Conservation (phyloP, 1,140 invertebrate genomes). For the Colletes latitarsis region DNA sequence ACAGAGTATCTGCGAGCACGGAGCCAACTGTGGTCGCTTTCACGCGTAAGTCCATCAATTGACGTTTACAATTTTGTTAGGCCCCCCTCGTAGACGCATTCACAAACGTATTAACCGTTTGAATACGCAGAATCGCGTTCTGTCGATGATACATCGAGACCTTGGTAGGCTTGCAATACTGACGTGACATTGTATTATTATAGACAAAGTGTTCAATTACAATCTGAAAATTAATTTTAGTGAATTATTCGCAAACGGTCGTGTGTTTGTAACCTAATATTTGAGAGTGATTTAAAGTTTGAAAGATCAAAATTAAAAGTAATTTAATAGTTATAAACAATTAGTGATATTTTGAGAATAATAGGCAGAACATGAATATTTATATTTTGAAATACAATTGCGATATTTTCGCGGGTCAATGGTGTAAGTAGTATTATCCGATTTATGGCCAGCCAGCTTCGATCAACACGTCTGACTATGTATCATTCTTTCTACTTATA, state of each 20-base stretch:
- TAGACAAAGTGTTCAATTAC: too few species aligned
- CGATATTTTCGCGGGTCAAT: too few species aligned
- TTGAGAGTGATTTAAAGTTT: not conserved
- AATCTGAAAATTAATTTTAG: too few species aligned
- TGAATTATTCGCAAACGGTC: too few species aligned
- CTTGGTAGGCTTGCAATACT: constrained; percentile 1
- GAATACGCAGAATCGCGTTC: constrained; percentile 8
- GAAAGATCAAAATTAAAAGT: constrained; percentile 3
- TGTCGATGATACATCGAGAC: constrained; percentile 12
- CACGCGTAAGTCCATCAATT: constrained; percentile 66
- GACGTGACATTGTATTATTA: not conserved
- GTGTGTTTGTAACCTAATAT: too few species aligned
- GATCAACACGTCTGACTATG: not conserved
- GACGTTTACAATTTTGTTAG: not conserved
- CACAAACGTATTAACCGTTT: constrained; percentile 25
- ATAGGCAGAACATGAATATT: too few species aligned
- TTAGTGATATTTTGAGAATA: too few species aligned
- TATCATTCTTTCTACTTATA: too few species aligned
- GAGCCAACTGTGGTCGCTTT: constrained; percentile 70
- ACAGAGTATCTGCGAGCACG: constrained; percentile 72
- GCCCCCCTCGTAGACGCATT: not conserved
- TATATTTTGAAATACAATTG: too few species aligned
- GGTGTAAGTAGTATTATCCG: constrained; percentile 1
- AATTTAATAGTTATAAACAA: not conserved
- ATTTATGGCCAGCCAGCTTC: not conserved